These are phyloP conservation scores for Drosophila birchii DNA, from an alignment of 2,888 invertebrate species.

Conservation along the genomic window DNA sequence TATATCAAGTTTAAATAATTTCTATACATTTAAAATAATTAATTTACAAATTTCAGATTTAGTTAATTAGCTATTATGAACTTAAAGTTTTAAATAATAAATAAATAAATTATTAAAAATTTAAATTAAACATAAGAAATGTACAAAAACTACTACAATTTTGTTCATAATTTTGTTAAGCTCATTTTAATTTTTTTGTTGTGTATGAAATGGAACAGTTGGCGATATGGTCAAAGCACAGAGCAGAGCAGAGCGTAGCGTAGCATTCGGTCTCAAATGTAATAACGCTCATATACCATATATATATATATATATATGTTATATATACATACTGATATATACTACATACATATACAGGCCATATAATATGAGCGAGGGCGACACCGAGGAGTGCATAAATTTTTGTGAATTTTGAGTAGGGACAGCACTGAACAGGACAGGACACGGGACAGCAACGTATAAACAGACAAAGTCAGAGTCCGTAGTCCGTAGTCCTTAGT, in stretches of 20 bases:
- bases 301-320: conserved; percentile 2
- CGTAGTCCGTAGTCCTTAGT: conserved; percentile 3
- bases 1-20: too few relatives aligned
- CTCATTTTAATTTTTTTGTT: neutral
- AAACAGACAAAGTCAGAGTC: conserved; percentile 38
- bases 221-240: conserved; percentile 31
- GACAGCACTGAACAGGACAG: conserved; percentile 30
- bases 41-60: too few relatives aligned
- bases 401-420: conserved; percentile 54
- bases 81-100: too few relatives aligned
- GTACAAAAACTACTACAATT: too few relatives aligned
- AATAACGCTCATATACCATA: conserved; percentile 50
- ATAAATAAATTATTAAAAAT: too few relatives aligned
- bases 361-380: conserved; percentile 20
- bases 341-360: conserved; percentile 5
- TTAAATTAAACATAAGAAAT: too few relatives aligned
- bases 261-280: conserved; percentile 52
- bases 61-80: too few relatives aligned
- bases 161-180: too few relatives aligned
- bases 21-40: too few relatives aligned
- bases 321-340: conserved; percentile 6
- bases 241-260: conserved; percentile 3
- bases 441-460: conserved; percentile 1
- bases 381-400: conserved; percentile 63
- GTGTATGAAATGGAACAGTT: neutral